Evolutionary conservation across 1,140 invertebrate species (phyloP).

Genomic region (Polypedilum pembai): DNA sequence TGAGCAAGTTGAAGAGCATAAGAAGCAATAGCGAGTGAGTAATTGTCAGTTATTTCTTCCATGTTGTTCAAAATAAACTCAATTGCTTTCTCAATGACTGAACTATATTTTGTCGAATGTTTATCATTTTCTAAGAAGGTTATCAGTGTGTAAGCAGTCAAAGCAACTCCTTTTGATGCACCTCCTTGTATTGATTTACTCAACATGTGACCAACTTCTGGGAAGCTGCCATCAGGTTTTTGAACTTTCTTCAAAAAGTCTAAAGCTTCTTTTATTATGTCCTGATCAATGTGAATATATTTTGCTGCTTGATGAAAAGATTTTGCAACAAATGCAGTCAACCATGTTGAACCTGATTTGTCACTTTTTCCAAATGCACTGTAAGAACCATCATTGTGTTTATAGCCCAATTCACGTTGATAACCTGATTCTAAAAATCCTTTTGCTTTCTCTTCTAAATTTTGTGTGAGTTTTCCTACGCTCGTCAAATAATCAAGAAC

Average conservation of each 20-base stretch:
- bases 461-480: constrained; percentile 35
- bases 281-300: constrained; percentile 71
- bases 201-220: constrained; percentile 64
- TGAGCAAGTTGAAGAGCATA: constrained; percentile 70
- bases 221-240: constrained; percentile 73
- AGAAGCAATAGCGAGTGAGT: constrained; percentile 65
- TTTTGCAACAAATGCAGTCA: constrained; percentile 89
- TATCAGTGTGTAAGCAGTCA: constrained; percentile 73
- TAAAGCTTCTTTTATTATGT: constrained; percentile 63
- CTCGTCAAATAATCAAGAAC: constrained; percentile 63
- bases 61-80: constrained; percentile 51
- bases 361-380: constrained; percentile 84
- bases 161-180: constrained; percentile 54
- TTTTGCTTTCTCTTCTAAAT: constrained; percentile 59
- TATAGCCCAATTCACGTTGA: constrained; percentile 87
- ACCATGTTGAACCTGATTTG: constrained; percentile 80
- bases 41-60: constrained; percentile 62
- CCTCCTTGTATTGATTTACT: constrained; percentile 73
- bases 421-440: constrained; percentile 78
- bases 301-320: constrained; percentile 74
- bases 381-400: constrained; percentile 86
- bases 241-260: constrained; percentile 75
- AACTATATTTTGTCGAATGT: constrained; percentile 34
- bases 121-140: constrained; percentile 67
- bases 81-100: constrained; percentile 43